These are phyloP conservation scores for Pitta sordida DNA, from an alignment of 2,113 vertebrate species.

Conservation along the genomic window DNA sequence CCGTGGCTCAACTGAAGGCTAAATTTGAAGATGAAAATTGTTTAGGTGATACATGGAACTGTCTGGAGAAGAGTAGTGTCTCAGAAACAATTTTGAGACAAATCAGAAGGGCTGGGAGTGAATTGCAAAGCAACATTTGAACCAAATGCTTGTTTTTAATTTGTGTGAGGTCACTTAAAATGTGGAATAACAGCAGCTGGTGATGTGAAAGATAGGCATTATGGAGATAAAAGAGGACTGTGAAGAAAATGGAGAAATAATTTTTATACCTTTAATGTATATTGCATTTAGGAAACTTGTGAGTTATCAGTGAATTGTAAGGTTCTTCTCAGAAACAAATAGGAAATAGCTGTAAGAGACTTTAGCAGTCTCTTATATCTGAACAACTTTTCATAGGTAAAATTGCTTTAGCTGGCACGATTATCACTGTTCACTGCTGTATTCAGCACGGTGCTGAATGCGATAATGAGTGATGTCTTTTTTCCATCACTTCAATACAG, in stretches of 20 bases:
- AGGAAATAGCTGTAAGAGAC: conserved; percentile 10
- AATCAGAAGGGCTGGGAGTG: not conserved
- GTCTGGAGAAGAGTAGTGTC: not conserved
- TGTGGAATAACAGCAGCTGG: not conserved
- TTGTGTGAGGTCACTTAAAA: not conserved
- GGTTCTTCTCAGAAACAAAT: conserved; percentile 11
- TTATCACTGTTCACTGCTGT: conserved; percentile 39
- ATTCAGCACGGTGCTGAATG: conserved; percentile 40
- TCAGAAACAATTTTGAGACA: not conserved
- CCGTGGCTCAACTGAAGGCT: not conserved
- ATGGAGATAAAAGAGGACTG: not conserved
- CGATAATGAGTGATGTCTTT: conserved; percentile 57
- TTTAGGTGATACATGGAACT: not conserved
- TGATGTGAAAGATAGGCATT: not conserved
- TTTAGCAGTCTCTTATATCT: conserved; percentile 17
- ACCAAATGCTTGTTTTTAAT: not conserved
- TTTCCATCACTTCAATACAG: conserved; percentile 56
- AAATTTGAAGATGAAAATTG: not conserved
- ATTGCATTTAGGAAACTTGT: not conserved
- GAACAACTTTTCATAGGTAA: conserved; percentile 47
- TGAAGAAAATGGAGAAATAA: not conserved
- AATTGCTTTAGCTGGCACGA: conserved; percentile 43
- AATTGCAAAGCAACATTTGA: not conserved
- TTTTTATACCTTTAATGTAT: conserved; percentile 5
- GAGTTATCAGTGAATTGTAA: conserved; percentile 7